Evolutionary conservation across 2,888 invertebrate species (phyloP), one percentile per base, ranked within the genome.

Genomic region (Coelinius sp.): DNA sequence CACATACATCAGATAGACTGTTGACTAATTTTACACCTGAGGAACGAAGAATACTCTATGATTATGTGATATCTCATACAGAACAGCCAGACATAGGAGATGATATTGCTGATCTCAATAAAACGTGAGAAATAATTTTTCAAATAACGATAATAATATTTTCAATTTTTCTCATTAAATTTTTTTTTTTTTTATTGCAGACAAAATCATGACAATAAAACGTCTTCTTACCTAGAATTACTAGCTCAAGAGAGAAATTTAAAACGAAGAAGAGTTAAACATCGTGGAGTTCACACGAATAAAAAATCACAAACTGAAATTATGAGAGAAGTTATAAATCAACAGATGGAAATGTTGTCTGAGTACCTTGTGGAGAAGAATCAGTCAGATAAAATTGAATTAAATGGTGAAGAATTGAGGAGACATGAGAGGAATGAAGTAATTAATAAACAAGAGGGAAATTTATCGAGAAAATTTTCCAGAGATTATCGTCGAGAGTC

Each of bases 1-100:
- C 88, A 70, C 83, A 84, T 76, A 88, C 88, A 63, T 87, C 87
- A 38, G 82, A 88, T 76, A 86, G 88, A 73, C 81, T 87, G 71
- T 75, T 83, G 59, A 80, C 84, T 75, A 87, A 88, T 77, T 88
- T 88, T 68, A 88, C 88, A 17, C 73, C 77, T 7, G 88, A 88
- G 41, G 89, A 89, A 73, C 84, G 85, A 52, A 83, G 76, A 75
- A 80, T 78, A 38, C 73, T 89, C 38, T 88, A 89, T 74, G 86
- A 88, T 17, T 86, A 86, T 75, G 84, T 82, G 7, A 77, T 88
- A 53, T 80, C 83, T 3, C 82, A 86, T 69, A 88, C 88, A 1
- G 49, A 77, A 2, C 81, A 81, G 44, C 82, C 81, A 31, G 82
- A 86, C 17, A 83, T 85, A 46, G 87, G 86, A 10, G 76, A 77